These are phyloP conservation scores for Patella depressa DNA, from an alignment of 2,888 invertebrate species.

Conservation along the genomic window DNA sequence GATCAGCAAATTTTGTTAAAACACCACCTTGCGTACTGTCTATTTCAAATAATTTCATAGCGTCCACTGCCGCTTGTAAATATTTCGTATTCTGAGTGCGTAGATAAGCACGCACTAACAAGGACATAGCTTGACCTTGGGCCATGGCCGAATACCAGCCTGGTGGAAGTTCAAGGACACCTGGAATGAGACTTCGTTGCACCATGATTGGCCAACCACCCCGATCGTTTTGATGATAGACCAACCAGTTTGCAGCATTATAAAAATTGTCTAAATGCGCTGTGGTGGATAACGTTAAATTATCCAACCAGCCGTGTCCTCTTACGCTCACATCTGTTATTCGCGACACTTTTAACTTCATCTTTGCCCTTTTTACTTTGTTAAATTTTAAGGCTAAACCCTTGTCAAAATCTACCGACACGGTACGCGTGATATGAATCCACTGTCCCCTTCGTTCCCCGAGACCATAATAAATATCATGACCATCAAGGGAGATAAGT, in stretches of 20 bases:
- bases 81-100: slow-evolving; percentile 79
- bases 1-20: slow-evolving; percentile 80
- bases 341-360: slow-evolving; percentile 46
- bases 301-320: slow-evolving; percentile 67
- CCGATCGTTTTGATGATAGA: slow-evolving; percentile 84
- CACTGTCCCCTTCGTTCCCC: slow-evolving; percentile 75
- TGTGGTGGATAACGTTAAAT: slow-evolving; percentile 74
- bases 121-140: slow-evolving; percentile 93
- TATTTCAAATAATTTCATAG: slow-evolving; percentile 81
- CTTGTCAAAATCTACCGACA: slow-evolving; percentile 92
- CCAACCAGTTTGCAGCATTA: slow-evolving; percentile 94
- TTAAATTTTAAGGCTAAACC: slow-evolving; percentile 75
- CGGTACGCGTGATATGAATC: slow-evolving; percentile 87
- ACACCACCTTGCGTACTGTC: slow-evolving; percentile 62
- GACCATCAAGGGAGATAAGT: slow-evolving; percentile 80
- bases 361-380: slow-evolving; percentile 48
- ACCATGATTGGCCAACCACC: slow-evolving; percentile 97
- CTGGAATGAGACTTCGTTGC: slow-evolving; percentile 65
- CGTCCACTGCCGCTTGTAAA: slow-evolving; percentile 85
- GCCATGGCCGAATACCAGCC: slow-evolving; percentile 99
- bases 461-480: slow-evolving; percentile 89
- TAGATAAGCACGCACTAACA: slow-evolving; percentile 91
- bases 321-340: slow-evolving; percentile 59
- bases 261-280: slow-evolving; percentile 93
- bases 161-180: slow-evolving; percentile 75